Base-by-base conservation (phyloP, 2,113 vertebrate species). In the Isichthys henryi region DNA sequence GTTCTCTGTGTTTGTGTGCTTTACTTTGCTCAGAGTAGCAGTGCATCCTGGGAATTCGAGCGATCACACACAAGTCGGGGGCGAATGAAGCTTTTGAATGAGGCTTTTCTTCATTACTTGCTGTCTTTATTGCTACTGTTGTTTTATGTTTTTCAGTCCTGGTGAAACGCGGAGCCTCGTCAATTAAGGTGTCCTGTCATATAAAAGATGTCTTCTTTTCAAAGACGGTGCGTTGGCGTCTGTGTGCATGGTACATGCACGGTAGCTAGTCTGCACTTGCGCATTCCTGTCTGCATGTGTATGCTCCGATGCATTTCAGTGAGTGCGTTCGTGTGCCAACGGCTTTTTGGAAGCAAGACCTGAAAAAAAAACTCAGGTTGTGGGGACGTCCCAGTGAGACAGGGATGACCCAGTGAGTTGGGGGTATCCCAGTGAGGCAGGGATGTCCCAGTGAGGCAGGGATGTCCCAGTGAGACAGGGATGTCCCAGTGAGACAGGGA, bases 61-160 rank as follows among this genome's bases (percentile, higher is more conserved):
- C 7, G 82, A 48, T 46, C 85, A 23, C 50, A 56, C 11, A 17
- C 27, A 39, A 35, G 27, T 50, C 35, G 50, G 92, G 90, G 92
- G 90, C 88, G 88, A 90, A 91, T 21, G 53, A 21, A 5, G 19
- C 53, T 56, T 56, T 56, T 56, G 52, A 56, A 56, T 91, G 91
- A 92, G 91, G 90, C 62, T 91, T 92, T 91, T 90, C 91, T 91
- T 91, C 91, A 91, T 92, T 89, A 89, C 90, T 90, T 89, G 91
- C 90, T 91, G 91, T 91, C 92, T 94, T 92, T 94, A 92, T 93
- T 93, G 92, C 91, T 86, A 90, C 92, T 93, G 92, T 91, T 92
- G 91, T 93, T 91, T 70, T 93, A 87, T 92, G 90, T 92, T 93
- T 91, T 90, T 50, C 83, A 89, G 91, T 91, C 92, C 89, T 85